Evolutionary conservation across 2,113 vertebrate species (phyloP), one percentile per base, ranked within the genome.

Genomic region (Corythaeola cristata): DNA sequence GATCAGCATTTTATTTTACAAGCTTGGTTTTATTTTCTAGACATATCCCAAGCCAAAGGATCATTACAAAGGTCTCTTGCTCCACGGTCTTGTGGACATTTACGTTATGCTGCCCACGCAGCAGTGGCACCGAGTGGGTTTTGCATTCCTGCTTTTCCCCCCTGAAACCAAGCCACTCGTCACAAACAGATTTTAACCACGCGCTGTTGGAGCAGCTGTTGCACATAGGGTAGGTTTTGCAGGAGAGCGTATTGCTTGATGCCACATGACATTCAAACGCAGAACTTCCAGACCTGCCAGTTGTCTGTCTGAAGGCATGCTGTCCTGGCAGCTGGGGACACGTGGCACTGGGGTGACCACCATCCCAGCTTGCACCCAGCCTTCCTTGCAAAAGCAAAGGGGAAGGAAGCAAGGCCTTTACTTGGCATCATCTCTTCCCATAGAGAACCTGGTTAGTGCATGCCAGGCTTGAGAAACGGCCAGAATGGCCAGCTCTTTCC

Each of bases 171-270:
- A 58, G 39, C 15, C 12, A 5, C 50, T 78, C 68, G 12, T 32
- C 67, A 14, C 71, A 69, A 74, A 19, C 7, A 12, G 20, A 21
- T 27, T 76, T 69, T 58, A 79, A 39, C 20, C 28, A 10, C 14
- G 7, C 9, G 7, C 11, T 39, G 44, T 8, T 63, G 44, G 47
- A 67, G 76, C 76, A 44, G 50, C 58, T 17, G 2, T 47, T 6
- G 15, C 67, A 41, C 6, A 0, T 9, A 7, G 71, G 23, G 45
- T 6, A 47, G 41, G 59, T 33, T 73, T 58, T 77, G 55, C 67
- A 71, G 75, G 71, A 28, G 12, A 21, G 28, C 3, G 0, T 17
- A 5, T 32, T 47, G 60, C 78, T 80, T 0, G 0, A 21, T 49
- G 71, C 35, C 50, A 21, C 17, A 0, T 15, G 18, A 28, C 39